Conservation (phyloP, 2,888 invertebrate species). For the Heliconius cydno region DNA sequence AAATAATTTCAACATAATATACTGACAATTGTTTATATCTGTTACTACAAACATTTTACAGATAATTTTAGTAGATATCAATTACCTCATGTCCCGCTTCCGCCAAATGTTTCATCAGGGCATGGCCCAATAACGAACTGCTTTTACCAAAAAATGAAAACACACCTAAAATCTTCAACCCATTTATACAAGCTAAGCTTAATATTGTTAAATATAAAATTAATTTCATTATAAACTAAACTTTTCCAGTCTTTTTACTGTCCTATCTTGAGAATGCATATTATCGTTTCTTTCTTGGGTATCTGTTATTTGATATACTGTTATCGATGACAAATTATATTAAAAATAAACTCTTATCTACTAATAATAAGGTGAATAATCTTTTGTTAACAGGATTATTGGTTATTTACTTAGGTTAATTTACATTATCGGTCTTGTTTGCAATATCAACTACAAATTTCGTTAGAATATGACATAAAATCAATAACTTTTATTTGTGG, state of each 20-base stretch:
- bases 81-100: slow-evolving; percentile 29
- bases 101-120: slow-evolving; percentile 16
- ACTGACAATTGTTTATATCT: no score
- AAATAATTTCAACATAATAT: no score
- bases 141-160: slow-evolving; percentile 17
- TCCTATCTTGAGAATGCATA: background rate
- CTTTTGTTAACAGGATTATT: background rate
- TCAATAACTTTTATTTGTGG: no score
- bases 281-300: background rate
- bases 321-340: background rate
- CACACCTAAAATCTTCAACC: slow-evolving; percentile 12
- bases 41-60: background rate
- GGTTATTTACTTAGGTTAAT: background rate
- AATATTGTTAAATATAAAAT: slow-evolving; percentile 7
- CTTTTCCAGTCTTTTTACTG: background rate
- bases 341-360: background rate
- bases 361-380: background rate
- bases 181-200: background rate
- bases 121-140: slow-evolving; percentile 23
- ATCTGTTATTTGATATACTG: background rate
- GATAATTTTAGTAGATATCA: background rate
- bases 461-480: no score
- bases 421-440: no score
- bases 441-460: no score
- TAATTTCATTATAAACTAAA: slow-evolving; percentile 13